Percentiles rank a stretch among this genome's conserved stretches.
Evolutionary conservation across 2,797 vertebrate genomes (phyloP).

Genomic region (Myotis myotis): DNA sequence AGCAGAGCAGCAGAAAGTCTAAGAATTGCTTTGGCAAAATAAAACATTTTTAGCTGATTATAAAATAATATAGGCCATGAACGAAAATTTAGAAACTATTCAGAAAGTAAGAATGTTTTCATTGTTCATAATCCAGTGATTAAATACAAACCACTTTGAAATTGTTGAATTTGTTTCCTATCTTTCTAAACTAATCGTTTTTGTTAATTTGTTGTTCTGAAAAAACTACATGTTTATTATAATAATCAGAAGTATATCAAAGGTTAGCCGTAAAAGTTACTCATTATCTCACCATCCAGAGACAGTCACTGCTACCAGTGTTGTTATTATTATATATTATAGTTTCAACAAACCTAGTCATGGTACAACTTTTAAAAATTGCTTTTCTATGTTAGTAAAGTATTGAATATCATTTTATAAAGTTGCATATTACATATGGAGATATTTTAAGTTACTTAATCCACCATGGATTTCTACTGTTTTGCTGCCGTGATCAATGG

Average conservation of each 20-base stretch:
- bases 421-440: not conserved
- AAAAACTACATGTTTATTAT: not conserved
- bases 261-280: not conserved
- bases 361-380: not conserved
- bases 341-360: not conserved
- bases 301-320: not conserved
- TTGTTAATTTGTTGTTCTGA: not conserved
- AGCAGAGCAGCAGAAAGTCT: not conserved
- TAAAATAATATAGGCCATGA: not conserved
- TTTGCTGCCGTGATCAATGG: not conserved
- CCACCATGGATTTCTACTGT: not conserved
- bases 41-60: not conserved
- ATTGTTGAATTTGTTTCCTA: not conserved
- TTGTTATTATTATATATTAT: not conserved
- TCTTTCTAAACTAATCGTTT: constrained; percentile 10
- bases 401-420: not conserved
- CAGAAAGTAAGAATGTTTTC: constrained; percentile 16
- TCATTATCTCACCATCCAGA: not conserved
- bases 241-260: not conserved
- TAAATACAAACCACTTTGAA: not conserved
- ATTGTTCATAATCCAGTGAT: constrained; percentile 11
- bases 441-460: not conserved
- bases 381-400: not conserved
- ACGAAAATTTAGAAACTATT: not conserved
- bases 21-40: constrained; percentile 22